Conservation (phyloP, 2,797 vertebrate species). For the Propithecus perrieri region DNA sequence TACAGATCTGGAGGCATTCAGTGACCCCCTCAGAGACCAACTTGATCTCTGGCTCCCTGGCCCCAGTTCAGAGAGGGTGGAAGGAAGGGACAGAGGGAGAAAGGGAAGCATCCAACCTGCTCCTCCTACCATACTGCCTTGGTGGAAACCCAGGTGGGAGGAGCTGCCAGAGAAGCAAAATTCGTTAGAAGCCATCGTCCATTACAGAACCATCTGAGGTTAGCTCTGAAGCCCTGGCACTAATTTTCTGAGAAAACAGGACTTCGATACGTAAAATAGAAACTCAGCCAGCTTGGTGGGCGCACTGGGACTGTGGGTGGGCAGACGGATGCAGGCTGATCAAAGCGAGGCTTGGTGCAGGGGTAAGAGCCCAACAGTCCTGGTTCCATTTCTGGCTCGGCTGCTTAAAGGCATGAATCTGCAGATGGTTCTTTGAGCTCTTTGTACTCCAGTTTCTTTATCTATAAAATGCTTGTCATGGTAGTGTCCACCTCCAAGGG, state of each 20-base stretch:
- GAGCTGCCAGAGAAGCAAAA: slow-evolving; percentile 39
- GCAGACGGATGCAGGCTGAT: no score
- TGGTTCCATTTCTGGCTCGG: not conserved
- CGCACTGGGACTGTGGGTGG: no score
- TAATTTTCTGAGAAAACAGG: not conserved
- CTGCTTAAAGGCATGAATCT: not conserved
- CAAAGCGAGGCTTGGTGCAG: no score
- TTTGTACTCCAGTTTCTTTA: not conserved
- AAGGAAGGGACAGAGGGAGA: not conserved
- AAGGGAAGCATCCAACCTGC: not conserved
- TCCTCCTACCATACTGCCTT: not conserved
- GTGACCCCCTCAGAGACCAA: not conserved
- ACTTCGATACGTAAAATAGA: not conserved
- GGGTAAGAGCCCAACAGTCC: not conserved
- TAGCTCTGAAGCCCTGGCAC: not conserved
- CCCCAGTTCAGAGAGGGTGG: not conserved
- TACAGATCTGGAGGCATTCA: not conserved
- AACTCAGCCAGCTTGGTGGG: not conserved
- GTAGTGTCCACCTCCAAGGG: not conserved
- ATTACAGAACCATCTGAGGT: not conserved
- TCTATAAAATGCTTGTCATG: not conserved
- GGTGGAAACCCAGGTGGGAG: slow-evolving; percentile 29
- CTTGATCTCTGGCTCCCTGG: not conserved
- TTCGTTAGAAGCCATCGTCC: slow-evolving; percentile 39
- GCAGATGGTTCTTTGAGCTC: rapidly evolving